A percentile compares a stretch with the other conserved stretches of the same genome.
These are phyloP conservation scores for Nebria brevicollis DNA, from an alignment of 2,888 invertebrate species.

Conservation along the genomic window DNA sequence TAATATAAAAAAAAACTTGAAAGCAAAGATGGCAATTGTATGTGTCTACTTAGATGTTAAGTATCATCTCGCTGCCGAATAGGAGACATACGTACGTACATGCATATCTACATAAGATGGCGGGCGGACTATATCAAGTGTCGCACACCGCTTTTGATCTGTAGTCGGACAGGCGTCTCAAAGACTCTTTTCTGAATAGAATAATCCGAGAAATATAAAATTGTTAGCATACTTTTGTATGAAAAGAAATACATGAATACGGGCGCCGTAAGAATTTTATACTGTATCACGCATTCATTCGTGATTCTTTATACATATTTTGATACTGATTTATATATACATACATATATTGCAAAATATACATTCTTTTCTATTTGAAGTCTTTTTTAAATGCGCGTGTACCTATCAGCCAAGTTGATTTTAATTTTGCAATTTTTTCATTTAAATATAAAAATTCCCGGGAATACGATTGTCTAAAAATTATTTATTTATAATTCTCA, in stretches of 20 bases:
- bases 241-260: conserved; percentile 42
- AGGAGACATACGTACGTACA: neutral
- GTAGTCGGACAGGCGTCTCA: conserved; percentile 41
- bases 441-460: too few species aligned
- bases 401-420: too few species aligned
- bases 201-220: conserved; percentile 45
- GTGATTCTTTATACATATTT: conserved; percentile 21
- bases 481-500: too few species aligned
- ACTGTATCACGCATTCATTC: conserved; percentile 27
- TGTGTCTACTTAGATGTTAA: neutral
- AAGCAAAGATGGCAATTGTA: neutral
- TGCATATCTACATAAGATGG: neutral
- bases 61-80: neutral
- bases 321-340: conserved; percentile 1
- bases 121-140: conserved; percentile 34
- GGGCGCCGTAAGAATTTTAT: conserved; percentile 28
- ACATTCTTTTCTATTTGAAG: neutral
- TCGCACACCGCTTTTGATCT: conserved; percentile 39
- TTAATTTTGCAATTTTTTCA: too few species aligned
- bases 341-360: neutral
- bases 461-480: too few species aligned
- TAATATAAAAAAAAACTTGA: too few species aligned
- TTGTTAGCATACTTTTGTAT: conserved; percentile 46
- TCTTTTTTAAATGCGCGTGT: neutral
- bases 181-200: conserved; percentile 46